Percentiles rank a stretch among this genome's conserved stretches.
Evolutionary conservation across 2,888 invertebrate genomes (phyloP).

Genomic region (Tenthredo distinguenda): DNA sequence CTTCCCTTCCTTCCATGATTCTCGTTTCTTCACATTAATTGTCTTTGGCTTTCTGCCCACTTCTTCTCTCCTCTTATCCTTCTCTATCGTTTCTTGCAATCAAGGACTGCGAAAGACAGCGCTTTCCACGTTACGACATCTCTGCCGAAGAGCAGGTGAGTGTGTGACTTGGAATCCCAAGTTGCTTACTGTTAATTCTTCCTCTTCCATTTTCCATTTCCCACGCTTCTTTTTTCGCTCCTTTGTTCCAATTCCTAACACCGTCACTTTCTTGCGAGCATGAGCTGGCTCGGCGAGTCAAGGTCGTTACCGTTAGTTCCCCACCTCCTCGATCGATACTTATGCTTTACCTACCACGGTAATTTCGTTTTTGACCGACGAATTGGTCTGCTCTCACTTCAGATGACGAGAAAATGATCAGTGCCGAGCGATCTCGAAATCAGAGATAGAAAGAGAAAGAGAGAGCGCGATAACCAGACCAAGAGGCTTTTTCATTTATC

Average conservation of each 20-base stretch:
- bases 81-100: not conserved
- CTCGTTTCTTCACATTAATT: not conserved
- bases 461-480: too few species aligned
- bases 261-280: not conserved
- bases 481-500: not conserved
- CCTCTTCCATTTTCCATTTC: not conserved
- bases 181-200: not conserved
- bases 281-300: not conserved
- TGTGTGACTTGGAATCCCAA: not conserved
- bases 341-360: slow-evolving; percentile 1
- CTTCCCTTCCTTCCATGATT: not conserved
- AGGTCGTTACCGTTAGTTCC: slow-evolving; percentile 17
- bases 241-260: not conserved
- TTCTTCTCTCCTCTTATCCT: not conserved
- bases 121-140: not conserved
- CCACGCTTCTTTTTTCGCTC: not conserved
- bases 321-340: slow-evolving; percentile 33
- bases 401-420: not conserved
- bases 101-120: not conserved
- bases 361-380: not conserved
- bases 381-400: not conserved
- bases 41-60: too few species aligned
- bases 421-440: not conserved
- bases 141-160: slow-evolving; percentile 28
- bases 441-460: not conserved